Conservation (phyloP, 2,888 invertebrate species). For the Meghimatium bilineatum region DNA sequence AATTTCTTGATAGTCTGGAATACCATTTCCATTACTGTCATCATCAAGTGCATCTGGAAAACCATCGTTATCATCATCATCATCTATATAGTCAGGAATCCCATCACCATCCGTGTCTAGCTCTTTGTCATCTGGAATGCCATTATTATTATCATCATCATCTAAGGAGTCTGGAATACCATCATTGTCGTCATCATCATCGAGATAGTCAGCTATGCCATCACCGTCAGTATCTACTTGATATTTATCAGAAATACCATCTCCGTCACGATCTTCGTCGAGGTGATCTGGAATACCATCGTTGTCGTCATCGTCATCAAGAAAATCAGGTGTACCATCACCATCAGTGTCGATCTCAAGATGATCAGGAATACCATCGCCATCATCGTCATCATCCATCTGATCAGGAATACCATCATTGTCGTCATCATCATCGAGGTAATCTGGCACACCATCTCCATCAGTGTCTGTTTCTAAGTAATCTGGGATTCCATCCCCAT, state of each 20-base stretch:
- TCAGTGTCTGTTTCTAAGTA: conserved; percentile 64
- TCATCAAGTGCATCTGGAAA: conserved; percentile 69
- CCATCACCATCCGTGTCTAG: conserved; percentile 70
- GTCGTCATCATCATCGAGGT: conserved; percentile 65
- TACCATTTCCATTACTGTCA: conserved; percentile 63
- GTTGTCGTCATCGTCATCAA: conserved; percentile 66
- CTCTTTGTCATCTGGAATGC: conserved; percentile 68
- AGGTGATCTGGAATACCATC: conserved; percentile 69
- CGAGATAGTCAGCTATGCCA: conserved; percentile 62
- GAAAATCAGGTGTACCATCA: conserved; percentile 65
- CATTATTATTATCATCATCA: conserved; percentile 68
- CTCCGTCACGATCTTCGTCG: conserved; percentile 64
- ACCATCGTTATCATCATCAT: conserved; percentile 73
- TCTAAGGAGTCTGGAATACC: conserved; percentile 67
- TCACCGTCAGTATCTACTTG: conserved; percentile 68
- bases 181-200: conserved; percentile 71
- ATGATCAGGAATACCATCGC: conserved; percentile 66
- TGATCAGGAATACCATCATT: conserved; percentile 72
- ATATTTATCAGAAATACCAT: conserved; percentile 65
- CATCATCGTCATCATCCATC: conserved; percentile 67
- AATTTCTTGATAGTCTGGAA: conserved; percentile 56
- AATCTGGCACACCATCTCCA: conserved; percentile 65
- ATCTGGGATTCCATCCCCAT: conserved; percentile 62
- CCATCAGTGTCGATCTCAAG: conserved; percentile 63
- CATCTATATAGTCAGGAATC: conserved; percentile 65